Conservation (phyloP, 2,888 invertebrate genomes). For the Neoascia interrupta region DNA sequence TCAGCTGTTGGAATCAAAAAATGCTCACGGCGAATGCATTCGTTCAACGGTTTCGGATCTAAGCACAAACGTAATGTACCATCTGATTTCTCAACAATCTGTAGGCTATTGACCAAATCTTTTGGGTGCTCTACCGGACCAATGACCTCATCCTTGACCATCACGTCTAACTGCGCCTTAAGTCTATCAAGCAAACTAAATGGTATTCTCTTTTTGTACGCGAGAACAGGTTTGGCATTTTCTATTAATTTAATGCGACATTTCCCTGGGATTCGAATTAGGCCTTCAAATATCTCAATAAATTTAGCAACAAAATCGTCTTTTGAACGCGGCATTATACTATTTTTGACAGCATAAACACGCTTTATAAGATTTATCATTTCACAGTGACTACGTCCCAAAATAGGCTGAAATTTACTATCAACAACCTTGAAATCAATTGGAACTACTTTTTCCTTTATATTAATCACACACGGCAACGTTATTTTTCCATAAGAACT, state of each 20-base stretch:
- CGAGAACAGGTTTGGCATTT: conserved; percentile 23
- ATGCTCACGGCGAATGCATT: not conserved
- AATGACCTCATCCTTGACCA: conserved; percentile 45
- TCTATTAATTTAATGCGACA: conserved; percentile 36
- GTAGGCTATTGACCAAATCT: conserved; percentile 59
- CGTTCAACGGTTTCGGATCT: conserved; percentile 50
- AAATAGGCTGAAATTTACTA: not conserved
- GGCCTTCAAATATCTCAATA: conserved; percentile 30
- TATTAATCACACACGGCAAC: conserved; percentile 29
- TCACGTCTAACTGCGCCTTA: conserved; percentile 27
- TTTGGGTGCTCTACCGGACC: conserved; percentile 55
- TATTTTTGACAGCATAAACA: not conserved
- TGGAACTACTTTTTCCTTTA: conserved; percentile 1
- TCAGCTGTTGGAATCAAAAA: conserved; percentile 70
- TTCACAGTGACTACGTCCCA: not conserved
- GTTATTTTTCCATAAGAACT: conserved; percentile 38
- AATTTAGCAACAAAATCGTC: conserved; percentile 7
- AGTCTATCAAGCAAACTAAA: conserved; percentile 21
- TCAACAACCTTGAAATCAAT: not conserved
- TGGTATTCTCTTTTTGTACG: conserved; percentile 51
- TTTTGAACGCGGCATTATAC: not conserved
- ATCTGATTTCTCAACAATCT: conserved; percentile 54
- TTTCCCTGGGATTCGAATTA: conserved; percentile 37
- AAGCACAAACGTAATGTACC: conserved; percentile 65
- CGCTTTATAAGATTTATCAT: conserved; percentile 16